A percentile compares a stretch with the other conserved stretches of the same genome.
phyloP scores from a whole-genome alignment of 1,140 invertebrate species.

The Drosophila biarmipes region DNA sequence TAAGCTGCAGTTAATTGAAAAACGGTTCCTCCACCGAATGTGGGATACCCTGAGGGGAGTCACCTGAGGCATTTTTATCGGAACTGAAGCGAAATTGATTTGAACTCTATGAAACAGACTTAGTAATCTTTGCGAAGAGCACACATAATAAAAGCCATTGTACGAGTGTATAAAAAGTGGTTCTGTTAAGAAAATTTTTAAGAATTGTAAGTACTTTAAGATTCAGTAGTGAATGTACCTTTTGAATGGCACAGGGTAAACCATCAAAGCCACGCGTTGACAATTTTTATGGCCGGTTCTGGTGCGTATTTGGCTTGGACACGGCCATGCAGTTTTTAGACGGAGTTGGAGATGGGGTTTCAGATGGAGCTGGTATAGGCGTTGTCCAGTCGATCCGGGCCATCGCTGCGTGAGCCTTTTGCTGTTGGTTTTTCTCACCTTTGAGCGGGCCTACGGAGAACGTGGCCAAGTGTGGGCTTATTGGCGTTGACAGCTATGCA shows the following conservation, averaged over 20 bases:
- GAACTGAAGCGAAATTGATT: too few relatives aligned
- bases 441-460: constrained; percentile 19
- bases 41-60: constrained; percentile 5
- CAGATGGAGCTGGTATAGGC: constrained; percentile 20
- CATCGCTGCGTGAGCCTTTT: constrained; percentile 38
- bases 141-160: too few relatives aligned
- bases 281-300: constrained; percentile 76
- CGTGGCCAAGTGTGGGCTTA: constrained; percentile 75
- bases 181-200: too few relatives aligned
- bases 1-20: constrained; percentile 50
- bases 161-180: too few relatives aligned
- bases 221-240: not conserved
- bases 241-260: constrained; percentile 11
- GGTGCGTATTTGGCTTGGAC: constrained; percentile 69
- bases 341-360: not conserved
- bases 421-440: constrained; percentile 44
- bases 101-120: too few relatives aligned
- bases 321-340: constrained; percentile 16
- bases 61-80: not conserved
- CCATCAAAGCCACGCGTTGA: constrained; percentile 58
- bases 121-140: too few relatives aligned
- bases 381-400: constrained; percentile 16
- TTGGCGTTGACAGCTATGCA: constrained; percentile 76
- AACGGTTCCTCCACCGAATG: constrained; percentile 2
- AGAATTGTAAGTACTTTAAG: too few relatives aligned